Conservation (phyloP, 2,113 vertebrate species). For the Catharus bicknelli region DNA sequence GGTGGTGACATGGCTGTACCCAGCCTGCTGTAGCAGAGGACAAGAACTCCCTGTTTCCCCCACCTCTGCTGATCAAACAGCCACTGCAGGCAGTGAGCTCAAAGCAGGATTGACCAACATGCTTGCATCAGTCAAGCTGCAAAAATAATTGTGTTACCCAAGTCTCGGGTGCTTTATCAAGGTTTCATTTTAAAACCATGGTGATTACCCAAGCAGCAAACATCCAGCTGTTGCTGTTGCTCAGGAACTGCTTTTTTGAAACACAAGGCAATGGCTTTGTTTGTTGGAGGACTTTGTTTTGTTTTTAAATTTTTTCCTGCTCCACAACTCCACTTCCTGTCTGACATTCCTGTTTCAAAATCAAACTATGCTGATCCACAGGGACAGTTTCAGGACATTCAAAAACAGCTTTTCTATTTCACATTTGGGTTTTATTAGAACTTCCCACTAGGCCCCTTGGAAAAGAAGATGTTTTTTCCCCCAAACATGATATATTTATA, state of each 20-base stretch:
- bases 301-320: not conserved
- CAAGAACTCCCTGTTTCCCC: not conserved
- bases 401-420: not conserved
- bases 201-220: constrained; percentile 15
- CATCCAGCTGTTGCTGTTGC: not conserved
- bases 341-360: not conserved
- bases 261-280: not conserved
- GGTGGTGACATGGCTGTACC: accelerated
- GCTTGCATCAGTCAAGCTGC: constrained; percentile 19
- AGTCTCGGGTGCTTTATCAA: constrained; percentile 20
- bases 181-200: not conserved
- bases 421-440: not conserved
- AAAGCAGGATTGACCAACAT: not conserved
- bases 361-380: not conserved
- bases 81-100: not conserved
- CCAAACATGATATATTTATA: not conserved
- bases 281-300: not conserved
- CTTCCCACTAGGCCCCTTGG: not conserved
- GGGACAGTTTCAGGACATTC: not conserved
- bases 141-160: constrained; percentile 20
- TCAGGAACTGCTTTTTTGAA: not conserved
- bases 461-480: not conserved
- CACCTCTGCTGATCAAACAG: not conserved
- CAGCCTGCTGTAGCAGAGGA: not conserved
- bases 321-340: not conserved